These are phyloP conservation scores for Hydractinia echinata DNA, from an alignment of 30 jellyfish, hydroid and myxozoan species.

Conservation along the genomic window DNA sequence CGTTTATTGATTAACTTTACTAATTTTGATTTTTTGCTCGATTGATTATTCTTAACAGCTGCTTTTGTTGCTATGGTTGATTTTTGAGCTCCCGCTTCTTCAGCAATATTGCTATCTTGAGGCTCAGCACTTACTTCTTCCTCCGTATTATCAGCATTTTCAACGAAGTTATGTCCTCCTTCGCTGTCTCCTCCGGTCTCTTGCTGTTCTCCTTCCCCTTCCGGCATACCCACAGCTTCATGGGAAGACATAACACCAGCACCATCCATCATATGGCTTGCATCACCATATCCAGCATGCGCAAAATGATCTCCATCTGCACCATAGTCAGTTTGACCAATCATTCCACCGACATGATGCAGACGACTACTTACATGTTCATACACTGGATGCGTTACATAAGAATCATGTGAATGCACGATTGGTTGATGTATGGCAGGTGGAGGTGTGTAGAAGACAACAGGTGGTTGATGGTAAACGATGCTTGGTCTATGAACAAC, in stretches of 20 bases:
- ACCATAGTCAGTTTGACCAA: constrained; percentile 24
- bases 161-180: constrained; percentile 16
- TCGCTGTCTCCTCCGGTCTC: constrained; percentile 25
- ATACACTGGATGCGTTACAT: constrained; percentile 60
- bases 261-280: not conserved
- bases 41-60: constrained; percentile 42
- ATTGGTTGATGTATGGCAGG: constrained; percentile 90
- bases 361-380: constrained; percentile 81
- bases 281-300: constrained; percentile 5
- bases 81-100: constrained; percentile 20
- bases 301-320: constrained; percentile 11
- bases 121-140: constrained; percentile 21
- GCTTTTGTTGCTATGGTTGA: constrained; percentile 26
- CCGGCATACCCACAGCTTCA: not conserved
- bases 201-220: not conserved
- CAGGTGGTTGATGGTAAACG: constrained; percentile 99
- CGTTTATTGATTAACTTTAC: not conserved
- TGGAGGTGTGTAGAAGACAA: constrained; percentile 91
- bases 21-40: constrained; percentile 18
- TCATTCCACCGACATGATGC: constrained; percentile 75
- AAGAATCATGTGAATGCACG: constrained; percentile 75
- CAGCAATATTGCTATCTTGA: not conserved
- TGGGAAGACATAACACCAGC: constrained; percentile 7
- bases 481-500: constrained; percentile 94
- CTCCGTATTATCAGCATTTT: constrained; percentile 23